phyloP scores from a whole-genome alignment of 2,888 invertebrate species.

The Carcina quercana region DNA sequence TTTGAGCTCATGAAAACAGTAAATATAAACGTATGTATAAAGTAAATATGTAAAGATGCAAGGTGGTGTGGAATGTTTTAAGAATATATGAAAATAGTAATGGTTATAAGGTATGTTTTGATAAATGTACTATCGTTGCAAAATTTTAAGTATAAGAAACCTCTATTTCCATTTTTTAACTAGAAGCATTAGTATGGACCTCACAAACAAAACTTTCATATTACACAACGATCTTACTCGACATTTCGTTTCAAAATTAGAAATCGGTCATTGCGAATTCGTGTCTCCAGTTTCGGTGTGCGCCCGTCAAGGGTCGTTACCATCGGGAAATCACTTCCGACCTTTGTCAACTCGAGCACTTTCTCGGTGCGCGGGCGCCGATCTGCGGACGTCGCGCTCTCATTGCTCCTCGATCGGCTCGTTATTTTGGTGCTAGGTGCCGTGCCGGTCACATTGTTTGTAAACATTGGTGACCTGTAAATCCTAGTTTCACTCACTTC shows the following conservation, averaged over 20 bases:
- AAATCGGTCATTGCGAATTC: constrained; percentile 29
- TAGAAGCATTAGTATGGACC: no score
- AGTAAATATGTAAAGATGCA: no score
- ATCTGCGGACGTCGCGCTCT: constrained; percentile 42
- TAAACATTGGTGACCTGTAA: no score
- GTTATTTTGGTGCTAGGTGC: constrained; percentile 4
- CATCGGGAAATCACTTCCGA: constrained; percentile 60
- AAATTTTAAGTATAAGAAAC: no score
- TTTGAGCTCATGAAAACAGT: no score
- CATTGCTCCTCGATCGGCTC: constrained; percentile 33
- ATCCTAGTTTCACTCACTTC: no score
- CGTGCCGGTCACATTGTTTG: constrained; percentile 6
- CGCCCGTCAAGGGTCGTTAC: constrained; percentile 57
- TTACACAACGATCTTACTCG: constrained; percentile 1
- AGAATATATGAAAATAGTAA: no score
- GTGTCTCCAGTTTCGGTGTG: constrained; percentile 23
- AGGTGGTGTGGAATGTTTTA: no score
- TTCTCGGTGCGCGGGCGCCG: constrained; percentile 36
- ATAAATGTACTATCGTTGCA: no score
- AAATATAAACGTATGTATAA: no score
- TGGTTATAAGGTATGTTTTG: no score
- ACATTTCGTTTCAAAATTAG: constrained; percentile 20
- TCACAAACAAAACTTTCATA: constrained; percentile 1
- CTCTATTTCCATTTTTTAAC: no score
- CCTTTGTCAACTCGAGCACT: constrained; percentile 60